These are phyloP conservation scores for Lasioglossum vierecki DNA, from an alignment of 2,888 invertebrate genomes.

Conservation along the genomic window DNA sequence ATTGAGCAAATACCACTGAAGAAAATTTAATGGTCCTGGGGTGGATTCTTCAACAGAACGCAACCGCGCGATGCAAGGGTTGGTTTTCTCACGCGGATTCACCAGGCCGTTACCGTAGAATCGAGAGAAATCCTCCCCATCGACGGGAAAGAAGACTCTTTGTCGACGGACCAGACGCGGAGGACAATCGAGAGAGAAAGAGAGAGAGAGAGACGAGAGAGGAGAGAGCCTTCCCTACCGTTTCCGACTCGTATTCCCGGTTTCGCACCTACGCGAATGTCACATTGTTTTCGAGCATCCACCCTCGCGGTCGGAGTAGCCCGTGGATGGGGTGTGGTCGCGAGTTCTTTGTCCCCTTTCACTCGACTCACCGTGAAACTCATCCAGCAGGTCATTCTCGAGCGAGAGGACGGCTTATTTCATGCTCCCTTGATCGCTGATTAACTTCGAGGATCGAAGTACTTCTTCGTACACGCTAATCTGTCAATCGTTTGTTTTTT, in stretches of 20 bases:
- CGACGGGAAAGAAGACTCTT: neutral
- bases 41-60: neutral
- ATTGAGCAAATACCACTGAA: too few species aligned
- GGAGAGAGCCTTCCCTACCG: constrained; percentile 37
- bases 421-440: constrained; percentile 42
- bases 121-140: neutral
- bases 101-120: neutral
- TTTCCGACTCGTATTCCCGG: constrained; percentile 39
- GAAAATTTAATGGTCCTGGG: neutral
- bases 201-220: constrained; percentile 3
- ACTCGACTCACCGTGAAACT: constrained; percentile 4
- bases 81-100: neutral
- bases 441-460: constrained; percentile 55
- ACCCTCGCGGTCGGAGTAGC: constrained; percentile 55
- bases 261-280: constrained; percentile 69
- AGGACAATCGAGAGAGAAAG: neutral
- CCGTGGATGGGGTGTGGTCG: constrained; percentile 55
- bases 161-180: neutral
- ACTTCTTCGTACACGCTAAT: neutral
- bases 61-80: neutral
- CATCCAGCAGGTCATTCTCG: constrained; percentile 6
- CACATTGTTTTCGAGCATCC: constrained; percentile 72
- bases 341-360: constrained; percentile 39
- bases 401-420: neutral
- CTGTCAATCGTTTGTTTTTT: too few species aligned